Evolutionary conservation across 2,888 invertebrate genomes (phyloP), one percentile per base, ranked within the genome.

Genomic region (Ophraella communa): DNA sequence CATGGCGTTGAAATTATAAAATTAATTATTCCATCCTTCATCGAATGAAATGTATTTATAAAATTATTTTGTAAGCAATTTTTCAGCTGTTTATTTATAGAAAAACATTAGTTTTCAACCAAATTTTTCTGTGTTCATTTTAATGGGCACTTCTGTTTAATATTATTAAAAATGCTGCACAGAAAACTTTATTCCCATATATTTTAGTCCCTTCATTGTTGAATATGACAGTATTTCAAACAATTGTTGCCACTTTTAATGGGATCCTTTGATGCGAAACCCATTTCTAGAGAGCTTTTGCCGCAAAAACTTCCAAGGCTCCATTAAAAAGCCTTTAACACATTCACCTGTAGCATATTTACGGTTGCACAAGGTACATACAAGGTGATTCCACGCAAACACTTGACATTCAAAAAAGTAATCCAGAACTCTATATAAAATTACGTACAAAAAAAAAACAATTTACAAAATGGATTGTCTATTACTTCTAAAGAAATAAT

Each of bases 291-390:
- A 54, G 42, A 35, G 42, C 49, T 24, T 21, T 33, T 21, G 57
- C 57, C 20, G 57, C 57, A 49, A 57, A 57, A 47, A 14, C 30
- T 42, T 30, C n/a, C n/a, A n/a, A 18, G n/a, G 14, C 8, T 57
- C 47, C 47, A 57, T 57, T 35, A 57, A 49, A 57, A 44, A 45
- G 45, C 30, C 44, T 45, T 56, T 33, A 56, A 47, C 42, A 11
- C 47, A 60, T 42, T 30, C 60, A 60, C 52, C 60, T 60, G 59
- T 42, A 30, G 21, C 21, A 52, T 52, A 52, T 60, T 60, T 53
- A 60, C 42, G 42, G 60, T 60, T 49, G 60, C 44, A 49, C 44
- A 60, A 60, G 53, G 51, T 49, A 60, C 52, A 52, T 60, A 60
- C 53, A 39, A 17, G 39, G 39, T 39, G 17, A 39, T 39, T 39